A percentile compares a stretch with the other conserved stretches of the same genome.
Evolutionary conservation across 2,113 vertebrate species (phyloP).

Genomic region (Numida meleagris): DNA sequence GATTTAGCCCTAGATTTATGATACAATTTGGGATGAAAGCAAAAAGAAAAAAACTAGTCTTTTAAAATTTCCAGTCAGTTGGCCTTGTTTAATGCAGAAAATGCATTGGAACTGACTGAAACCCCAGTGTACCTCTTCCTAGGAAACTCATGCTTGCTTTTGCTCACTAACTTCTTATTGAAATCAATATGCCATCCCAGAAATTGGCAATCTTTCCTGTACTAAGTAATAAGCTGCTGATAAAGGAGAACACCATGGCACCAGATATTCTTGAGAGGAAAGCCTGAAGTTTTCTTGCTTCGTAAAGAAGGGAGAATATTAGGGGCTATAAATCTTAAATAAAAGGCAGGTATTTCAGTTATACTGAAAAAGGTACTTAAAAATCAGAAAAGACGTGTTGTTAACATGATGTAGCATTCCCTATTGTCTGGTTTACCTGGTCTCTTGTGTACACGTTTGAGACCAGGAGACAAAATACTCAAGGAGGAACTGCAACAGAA

Average conservation of each 20-base stretch:
- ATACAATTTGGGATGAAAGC: neutral
- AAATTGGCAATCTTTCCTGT: neutral
- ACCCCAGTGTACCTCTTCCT: neutral
- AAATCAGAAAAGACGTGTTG: neutral
- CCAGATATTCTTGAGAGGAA: neutral
- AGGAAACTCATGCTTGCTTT: neutral
- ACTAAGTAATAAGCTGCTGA: too few relatives aligned
- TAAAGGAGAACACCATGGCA: neutral
- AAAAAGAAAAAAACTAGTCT: neutral
- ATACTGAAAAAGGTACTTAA: accelerated
- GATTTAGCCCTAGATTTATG: neutral
- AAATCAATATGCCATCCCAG: neutral
- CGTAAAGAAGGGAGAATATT: neutral
- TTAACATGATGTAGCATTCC: neutral
- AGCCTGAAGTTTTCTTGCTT: neutral
- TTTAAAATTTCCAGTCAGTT: neutral
- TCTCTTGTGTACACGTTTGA: neutral
- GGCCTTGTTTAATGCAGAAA: neutral
- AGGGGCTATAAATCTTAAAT: neutral
- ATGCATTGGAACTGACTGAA: neutral
- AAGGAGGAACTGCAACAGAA: neutral
- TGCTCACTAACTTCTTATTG: neutral
- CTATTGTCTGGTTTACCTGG: neutral
- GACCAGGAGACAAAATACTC: neutral
- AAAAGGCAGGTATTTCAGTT: neutral